phyloP scores from a whole-genome alignment of 1,140 invertebrate species.

The Aethina tumida region DNA sequence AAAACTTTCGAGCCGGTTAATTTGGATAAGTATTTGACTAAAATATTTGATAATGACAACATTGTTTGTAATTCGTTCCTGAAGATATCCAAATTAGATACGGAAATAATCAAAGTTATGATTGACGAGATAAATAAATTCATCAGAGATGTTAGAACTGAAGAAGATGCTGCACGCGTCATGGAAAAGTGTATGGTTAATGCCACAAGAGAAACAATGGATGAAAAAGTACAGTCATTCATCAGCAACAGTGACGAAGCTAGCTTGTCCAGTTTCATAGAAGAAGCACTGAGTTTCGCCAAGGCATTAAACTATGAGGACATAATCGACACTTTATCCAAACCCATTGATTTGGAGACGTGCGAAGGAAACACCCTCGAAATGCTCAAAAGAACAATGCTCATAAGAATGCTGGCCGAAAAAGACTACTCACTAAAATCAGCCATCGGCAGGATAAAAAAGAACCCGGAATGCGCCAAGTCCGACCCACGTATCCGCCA shows the following conservation, averaged over 20 bases:
- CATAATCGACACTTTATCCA: conserved; percentile 38
- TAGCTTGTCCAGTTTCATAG: conserved; percentile 34
- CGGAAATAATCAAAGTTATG: conserved; percentile 27
- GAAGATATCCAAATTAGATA: conserved; percentile 32
- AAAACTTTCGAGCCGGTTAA: conserved; percentile 14
- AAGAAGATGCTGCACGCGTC: conserved; percentile 25
- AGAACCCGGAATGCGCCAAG: conserved; percentile 53
- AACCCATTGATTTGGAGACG: conserved; percentile 13
- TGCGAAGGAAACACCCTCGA: conserved; percentile 44
- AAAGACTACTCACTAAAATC: conserved; percentile 49
- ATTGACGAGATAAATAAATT: conserved; percentile 21
- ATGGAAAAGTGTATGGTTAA: conserved; percentile 25
- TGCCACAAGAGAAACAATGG: conserved; percentile 20
- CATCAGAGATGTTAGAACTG: conserved; percentile 22
- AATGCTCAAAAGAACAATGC: conserved; percentile 58
- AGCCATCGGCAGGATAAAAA: conserved; percentile 49
- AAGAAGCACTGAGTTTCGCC: conserved; percentile 60
- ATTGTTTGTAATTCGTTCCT: conserved; percentile 23
- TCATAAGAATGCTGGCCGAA: conserved; percentile 62
- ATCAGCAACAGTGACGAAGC: conserved; percentile 10
- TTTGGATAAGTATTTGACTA: conserved; percentile 20
- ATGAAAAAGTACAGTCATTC: conserved; percentile 14
- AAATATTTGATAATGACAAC: conserved; percentile 18
- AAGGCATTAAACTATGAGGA: conserved; percentile 56
- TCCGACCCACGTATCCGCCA: conserved; percentile 56